Base-by-base conservation (phyloP, 2,797 vertebrate species). In the Sebastes nivosus region DNA sequence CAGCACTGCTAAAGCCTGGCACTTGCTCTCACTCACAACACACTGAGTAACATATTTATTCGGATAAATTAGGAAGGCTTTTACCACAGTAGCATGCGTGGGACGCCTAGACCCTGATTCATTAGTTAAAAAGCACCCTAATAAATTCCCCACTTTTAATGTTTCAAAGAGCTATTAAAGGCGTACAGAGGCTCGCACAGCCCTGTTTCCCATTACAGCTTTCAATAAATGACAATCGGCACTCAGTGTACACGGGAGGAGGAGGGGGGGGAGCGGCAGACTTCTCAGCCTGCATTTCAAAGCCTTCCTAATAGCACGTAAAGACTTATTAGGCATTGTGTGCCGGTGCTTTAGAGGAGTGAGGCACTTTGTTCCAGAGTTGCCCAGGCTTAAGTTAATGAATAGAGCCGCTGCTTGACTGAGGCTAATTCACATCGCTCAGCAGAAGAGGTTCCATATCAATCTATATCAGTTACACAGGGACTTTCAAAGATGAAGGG, bases 211-310 rank as follows among this genome's bases (percentile, higher is more conserved):
- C 88, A 94, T 95, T 95, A 95, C 79, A 79, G 89, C 91, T 89
- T 94, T 94, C 93, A 95, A 95, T 96, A 95, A 95, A 96, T 89
- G 92, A 94, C 93, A 93, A 94, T 93, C 87, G 72, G 86, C 83
- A 89, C 90, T 91, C 88, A 72, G 87, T 72, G 80, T 87, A 92
- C 88, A 89, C 18, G 46, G 77, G 29, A 61, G 32, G 77, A 63
- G 57, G 64, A 69, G 58, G 67, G 58, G 70, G 5, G 27, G 27
- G 46, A 29, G 76, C 77, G 16, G 88, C 85, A 82, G 81, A 87
- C 83, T 92, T 90, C 91, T 81, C 77, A 76, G 86, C 67, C 86
- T 83, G 88, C 82, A 86, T 92, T 91, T 93, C 90, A 93, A 92
- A 93, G 88, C 80, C 73, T 58, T 87, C 79, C 85, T 94, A 95